Conservation (phyloP, 2,888 invertebrate species). For the Drosophila vallismaia region DNA sequence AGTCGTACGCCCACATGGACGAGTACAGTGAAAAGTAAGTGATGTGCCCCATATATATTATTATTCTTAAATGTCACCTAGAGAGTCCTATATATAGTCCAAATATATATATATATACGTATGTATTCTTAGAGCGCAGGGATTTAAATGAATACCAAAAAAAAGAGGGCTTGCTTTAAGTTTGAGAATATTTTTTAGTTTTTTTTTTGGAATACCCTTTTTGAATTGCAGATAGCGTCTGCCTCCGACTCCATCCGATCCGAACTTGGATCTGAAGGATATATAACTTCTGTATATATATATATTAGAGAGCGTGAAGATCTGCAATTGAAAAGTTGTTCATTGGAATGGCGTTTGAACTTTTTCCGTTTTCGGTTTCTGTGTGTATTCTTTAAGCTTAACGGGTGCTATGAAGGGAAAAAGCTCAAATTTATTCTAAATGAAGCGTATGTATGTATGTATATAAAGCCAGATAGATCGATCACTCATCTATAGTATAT, state of each 20-base stretch:
- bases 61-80: conserved; percentile 10
- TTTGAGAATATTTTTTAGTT: conserved; percentile 24
- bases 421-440: conserved; percentile 80
- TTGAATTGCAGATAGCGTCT: conserved; percentile 22
- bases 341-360: conserved; percentile 44
- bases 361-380: conserved; percentile 40
- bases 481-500: conserved; percentile 30
- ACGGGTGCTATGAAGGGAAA: conserved; percentile 84
- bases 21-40: conserved; percentile 99
- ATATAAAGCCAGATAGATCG: conserved; percentile 42
- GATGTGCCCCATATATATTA: conserved; percentile 57
- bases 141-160: conserved; percentile 27
- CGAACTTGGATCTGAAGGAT: neutral
- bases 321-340: conserved; percentile 31
- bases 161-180: conserved; percentile 34
- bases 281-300: conserved; percentile 11
- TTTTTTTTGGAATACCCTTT: conserved; percentile 26
- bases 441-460: conserved; percentile 39
- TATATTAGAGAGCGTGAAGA: neutral
- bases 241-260: conserved; percentile 2
- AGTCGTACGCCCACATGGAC: conserved; percentile 98
- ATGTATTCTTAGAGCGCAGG: conserved; percentile 50
- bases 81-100: conserved; percentile 29
- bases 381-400: conserved; percentile 48
- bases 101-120: conserved; percentile 56